These are phyloP conservation scores for Cathartes aura DNA, from an alignment of 2,113 vertebrate genomes.

Conservation along the genomic window DNA sequence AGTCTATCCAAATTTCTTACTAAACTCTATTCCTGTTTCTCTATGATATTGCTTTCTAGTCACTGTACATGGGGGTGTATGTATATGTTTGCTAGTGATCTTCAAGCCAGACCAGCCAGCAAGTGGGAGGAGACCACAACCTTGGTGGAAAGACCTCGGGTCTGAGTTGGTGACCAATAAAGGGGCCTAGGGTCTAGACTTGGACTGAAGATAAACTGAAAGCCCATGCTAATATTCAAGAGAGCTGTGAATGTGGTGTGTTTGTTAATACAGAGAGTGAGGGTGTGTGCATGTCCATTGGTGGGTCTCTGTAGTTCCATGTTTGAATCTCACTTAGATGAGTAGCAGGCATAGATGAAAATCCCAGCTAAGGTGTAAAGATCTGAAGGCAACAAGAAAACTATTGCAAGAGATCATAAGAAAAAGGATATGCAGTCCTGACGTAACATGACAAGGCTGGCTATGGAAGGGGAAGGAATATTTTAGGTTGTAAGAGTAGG, in stretches of 20 bases:
- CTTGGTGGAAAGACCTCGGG: not conserved
- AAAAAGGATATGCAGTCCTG: not conserved
- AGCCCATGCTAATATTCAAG: not conserved
- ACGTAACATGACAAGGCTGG: not conserved
- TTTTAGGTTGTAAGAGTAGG: not conserved
- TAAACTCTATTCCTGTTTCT: not conserved
- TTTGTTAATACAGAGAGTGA: not conserved
- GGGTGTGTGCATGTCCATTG: not conserved
- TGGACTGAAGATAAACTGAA: not conserved
- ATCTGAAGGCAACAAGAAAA: not conserved
- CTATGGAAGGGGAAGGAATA: not conserved
- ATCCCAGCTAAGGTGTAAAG: not conserved
- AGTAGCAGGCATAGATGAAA: not conserved
- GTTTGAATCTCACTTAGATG: not conserved
- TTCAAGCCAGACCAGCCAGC: not conserved
- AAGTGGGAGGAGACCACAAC: not conserved
- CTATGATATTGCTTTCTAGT: not conserved
- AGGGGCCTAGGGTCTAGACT: not conserved
- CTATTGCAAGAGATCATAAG: not conserved
- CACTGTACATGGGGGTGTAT: fast-evolving
- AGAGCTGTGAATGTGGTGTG: not conserved
- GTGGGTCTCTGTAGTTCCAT: not conserved
- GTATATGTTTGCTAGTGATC: not conserved
- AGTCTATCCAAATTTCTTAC: not conserved
- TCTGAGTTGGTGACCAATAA: not conserved